Conservation (phyloP, 1,140 invertebrate species). For the Papilio xuthus region DNA sequence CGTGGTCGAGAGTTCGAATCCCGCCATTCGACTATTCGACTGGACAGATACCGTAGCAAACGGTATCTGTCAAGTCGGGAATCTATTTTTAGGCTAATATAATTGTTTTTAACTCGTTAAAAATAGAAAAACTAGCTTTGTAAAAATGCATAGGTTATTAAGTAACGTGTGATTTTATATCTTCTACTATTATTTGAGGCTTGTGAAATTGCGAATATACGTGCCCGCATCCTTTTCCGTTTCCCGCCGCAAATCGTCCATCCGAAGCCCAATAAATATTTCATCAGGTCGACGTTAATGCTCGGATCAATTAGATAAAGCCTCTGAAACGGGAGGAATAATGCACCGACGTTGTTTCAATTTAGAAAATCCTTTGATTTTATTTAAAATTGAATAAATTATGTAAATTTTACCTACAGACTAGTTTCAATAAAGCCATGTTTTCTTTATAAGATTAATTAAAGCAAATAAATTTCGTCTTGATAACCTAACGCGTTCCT, state of each 20-base stretch:
- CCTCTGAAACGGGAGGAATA: neutral
- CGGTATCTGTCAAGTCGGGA: too few species aligned
- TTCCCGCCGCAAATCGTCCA: slow-evolving; percentile 17
- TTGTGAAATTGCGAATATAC: slow-evolving; percentile 11
- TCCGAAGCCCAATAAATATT: slow-evolving; percentile 30
- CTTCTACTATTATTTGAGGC: neutral
- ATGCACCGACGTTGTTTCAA: neutral
- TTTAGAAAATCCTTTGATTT: neutral
- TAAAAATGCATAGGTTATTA: neutral
- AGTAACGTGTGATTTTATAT: neutral
- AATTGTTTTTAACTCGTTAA: neutral
- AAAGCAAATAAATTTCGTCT: too few species aligned
- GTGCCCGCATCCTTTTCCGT: slow-evolving; percentile 6
- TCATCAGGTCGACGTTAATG: neutral
- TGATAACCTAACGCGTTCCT: too few species aligned
- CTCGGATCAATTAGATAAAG: slow-evolving; percentile 26
- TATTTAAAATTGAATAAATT: neutral
- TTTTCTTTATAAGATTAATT: neutral
- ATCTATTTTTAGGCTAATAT: too few species aligned
- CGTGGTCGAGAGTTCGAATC: too few species aligned
- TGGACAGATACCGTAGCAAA: too few species aligned
- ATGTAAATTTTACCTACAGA: neutral
- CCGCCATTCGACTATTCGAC: too few species aligned
- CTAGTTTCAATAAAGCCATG: neutral
- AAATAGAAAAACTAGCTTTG: neutral